Conservation (phyloP, 2,888 invertebrate genomes). For the Leptinotarsa juncta region DNA sequence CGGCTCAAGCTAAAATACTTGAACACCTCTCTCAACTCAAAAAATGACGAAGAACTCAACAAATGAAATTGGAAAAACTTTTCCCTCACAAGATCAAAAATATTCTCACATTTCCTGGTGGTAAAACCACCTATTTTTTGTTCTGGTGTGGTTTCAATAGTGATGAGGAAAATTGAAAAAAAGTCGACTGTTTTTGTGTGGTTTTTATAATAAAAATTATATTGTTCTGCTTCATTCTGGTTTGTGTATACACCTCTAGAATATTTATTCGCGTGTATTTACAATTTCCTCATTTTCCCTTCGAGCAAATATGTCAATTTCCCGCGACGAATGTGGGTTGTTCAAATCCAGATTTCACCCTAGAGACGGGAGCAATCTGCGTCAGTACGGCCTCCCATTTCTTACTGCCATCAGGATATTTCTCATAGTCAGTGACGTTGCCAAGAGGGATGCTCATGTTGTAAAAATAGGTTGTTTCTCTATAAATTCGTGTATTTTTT, state of each 20-base stretch:
- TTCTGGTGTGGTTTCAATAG: no score
- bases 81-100: no score
- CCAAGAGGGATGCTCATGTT: background rate
- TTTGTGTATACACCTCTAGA: background rate
- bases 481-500: no score
- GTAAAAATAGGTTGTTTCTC: no score
- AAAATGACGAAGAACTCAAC: no score
- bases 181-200: no score
- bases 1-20: no score
- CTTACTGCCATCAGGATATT: conserved; percentile 17
- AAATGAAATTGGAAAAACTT: no score
- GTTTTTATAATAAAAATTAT: background rate
- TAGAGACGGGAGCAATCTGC: conserved; percentile 25
- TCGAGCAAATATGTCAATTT: conserved; percentile 49
- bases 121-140: no score
- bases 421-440: conserved; percentile 11
- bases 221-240: background rate
- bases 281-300: conserved; percentile 35
- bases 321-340: conserved; percentile 41
- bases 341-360: conserved; percentile 47
- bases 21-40: no score
- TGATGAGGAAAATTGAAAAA: no score
- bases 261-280: conserved; percentile 21
- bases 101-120: no score
- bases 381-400: conserved; percentile 15